Conservation (phyloP, 2,797 vertebrate species). For the Chaunax sp. region DNA sequence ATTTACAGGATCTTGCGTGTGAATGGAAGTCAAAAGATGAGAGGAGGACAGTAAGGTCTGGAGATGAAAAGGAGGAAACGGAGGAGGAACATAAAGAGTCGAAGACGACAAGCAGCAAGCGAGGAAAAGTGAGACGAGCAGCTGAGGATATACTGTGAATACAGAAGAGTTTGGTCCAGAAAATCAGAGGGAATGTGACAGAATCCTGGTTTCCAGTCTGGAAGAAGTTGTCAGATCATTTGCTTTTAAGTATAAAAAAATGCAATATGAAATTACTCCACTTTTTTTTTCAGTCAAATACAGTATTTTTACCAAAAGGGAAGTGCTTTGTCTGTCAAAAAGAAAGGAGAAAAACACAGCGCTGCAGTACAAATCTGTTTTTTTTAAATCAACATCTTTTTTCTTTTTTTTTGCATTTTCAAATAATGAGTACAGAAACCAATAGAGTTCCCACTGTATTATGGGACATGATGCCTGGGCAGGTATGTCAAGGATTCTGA, state of each 20-base stretch:
- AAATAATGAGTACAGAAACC: too few relatives aligned
- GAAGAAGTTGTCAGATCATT: too few relatives aligned
- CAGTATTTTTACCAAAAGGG: neutral
- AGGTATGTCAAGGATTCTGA: too few relatives aligned
- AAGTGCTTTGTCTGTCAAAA: neutral
- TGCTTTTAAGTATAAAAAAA: too few relatives aligned
- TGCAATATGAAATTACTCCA: too few relatives aligned
- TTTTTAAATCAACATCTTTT: too few relatives aligned
- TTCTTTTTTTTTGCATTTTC: too few relatives aligned
- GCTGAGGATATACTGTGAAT: neutral
- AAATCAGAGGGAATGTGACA: neutral
- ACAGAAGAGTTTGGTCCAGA: neutral
- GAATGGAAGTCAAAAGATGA: constrained; percentile 18
- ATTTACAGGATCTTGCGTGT: constrained; percentile 8
- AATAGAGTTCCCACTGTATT: too few relatives aligned
- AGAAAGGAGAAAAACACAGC: too few relatives aligned
- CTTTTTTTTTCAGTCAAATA: neutral
- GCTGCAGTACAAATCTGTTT: too few relatives aligned
- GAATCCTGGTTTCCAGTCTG: neutral
- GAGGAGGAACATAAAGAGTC: constrained; percentile 7
- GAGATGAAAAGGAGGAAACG: constrained; percentile 15
- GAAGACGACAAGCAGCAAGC: neutral
- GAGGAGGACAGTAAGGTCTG: neutral
- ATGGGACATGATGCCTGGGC: too few relatives aligned
- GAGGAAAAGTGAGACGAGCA: constrained; percentile 6